Evolutionary conservation across 2,888 invertebrate species (phyloP), one percentile per base, ranked within the genome.

Genomic region (Troides oblongomaculatus): DNA sequence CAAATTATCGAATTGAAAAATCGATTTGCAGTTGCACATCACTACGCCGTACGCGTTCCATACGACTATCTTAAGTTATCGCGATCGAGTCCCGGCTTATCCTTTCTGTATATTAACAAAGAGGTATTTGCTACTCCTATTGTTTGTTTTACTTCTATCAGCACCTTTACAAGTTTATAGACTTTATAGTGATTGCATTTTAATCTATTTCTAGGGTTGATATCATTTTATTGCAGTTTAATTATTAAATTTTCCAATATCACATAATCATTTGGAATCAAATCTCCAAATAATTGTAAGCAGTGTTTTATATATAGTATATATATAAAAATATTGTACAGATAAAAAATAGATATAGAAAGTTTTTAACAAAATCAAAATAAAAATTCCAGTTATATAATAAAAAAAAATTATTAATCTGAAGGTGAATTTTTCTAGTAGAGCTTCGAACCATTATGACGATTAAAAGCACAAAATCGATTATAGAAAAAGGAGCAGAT

Each of bases 31-130:
- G 21, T 57, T 7, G 57, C 57, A 30, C 59, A 60, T 59, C 60
- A 66, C 60, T 59, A 60, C 7, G 18, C 14, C 59, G 64, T 65
- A 65, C 62, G 62, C 65, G 65, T 58, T 62, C 57, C 30, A 25
- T 30, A 18, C 46, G 62, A 61, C 64, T 69, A 61, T 62, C 60
- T 63, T 46, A 43, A 62, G 46, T 69, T 66, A 69, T 69, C 64
- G 62, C 57, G 58, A 65, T 64, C 62, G 58, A 23, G 62, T 57
- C 58, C 23, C 23, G 50, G 50, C 69, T 66, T 62, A 66, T 69
- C 62, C 64, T 18, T 46, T 56, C 25, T 36, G 61, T 69, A 60
- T 60, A 64, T 30, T 61, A 65, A 66, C 69, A 69, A 66, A 69
- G 58, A 50, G 50, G 57, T 50, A 58, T 66, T 69, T 66, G 69